A percentile compares a stretch with the other conserved stretches of the same genome.
Evolutionary conservation across 2,888 invertebrate genomes (phyloP).

Genomic region (Melipona bicolor): DNA sequence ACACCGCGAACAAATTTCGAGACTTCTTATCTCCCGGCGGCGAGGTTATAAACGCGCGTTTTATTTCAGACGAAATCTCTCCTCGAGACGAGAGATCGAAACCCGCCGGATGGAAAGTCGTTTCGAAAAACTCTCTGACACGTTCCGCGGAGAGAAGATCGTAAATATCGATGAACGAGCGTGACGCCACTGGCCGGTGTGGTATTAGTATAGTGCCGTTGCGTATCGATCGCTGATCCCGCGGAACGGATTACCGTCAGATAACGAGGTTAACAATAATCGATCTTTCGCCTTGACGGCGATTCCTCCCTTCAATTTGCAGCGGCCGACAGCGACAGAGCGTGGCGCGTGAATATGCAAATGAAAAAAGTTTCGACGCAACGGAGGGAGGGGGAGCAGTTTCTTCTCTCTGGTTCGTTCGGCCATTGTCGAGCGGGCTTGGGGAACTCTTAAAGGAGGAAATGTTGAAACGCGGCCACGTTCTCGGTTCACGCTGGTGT

Average conservation of each 20-base stretch:
- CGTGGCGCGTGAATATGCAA: slow-evolving; percentile 39
- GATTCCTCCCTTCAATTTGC: slow-evolving; percentile 42
- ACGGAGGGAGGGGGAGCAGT: background rate
- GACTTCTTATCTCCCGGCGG: no score
- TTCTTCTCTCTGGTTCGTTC: slow-evolving; percentile 1
- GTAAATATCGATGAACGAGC: slow-evolving; percentile 27
- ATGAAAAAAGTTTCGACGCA: slow-evolving; percentile 42
- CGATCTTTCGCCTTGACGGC: slow-evolving; percentile 9
- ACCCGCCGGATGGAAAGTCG: background rate
- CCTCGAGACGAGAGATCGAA: background rate
- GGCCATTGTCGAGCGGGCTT: background rate
- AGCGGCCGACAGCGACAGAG: slow-evolving; percentile 22
- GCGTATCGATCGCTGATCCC: slow-evolving; percentile 70
- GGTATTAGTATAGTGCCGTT: slow-evolving; percentile 45
- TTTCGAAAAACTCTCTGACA: background rate
- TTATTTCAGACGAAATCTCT: no score
- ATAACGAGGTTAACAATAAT: slow-evolving; percentile 72
- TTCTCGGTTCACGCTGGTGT: background rate
- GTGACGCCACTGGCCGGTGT: slow-evolving; percentile 57
- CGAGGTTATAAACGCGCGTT: no score
- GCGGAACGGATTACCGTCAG: slow-evolving; percentile 48
- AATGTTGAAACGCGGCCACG: slow-evolving; percentile 16
- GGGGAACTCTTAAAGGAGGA: background rate
- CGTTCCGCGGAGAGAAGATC: background rate
- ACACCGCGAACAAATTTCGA: no score